A percentile compares a stretch with the other conserved stretches of the same genome.
Conservation (phyloP, 2,888 invertebrate genomes). For the Chesias legatella region DNA sequence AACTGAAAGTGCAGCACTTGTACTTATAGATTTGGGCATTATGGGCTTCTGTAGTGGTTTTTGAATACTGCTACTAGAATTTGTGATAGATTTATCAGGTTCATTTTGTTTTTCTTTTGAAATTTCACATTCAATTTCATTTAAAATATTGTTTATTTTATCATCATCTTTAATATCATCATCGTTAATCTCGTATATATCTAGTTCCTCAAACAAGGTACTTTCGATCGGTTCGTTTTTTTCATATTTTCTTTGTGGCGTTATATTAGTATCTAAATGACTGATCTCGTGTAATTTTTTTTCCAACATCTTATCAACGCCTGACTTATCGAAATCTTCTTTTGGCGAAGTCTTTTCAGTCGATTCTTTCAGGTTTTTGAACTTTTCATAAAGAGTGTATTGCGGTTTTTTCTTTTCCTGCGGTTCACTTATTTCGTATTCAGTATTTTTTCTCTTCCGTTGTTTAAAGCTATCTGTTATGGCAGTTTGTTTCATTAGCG, state of each 20-base stretch:
- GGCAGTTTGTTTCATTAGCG: slow-evolving; percentile 35
- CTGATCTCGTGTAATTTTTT: slow-evolving; percentile 31
- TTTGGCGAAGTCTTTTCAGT: slow-evolving; percentile 45
- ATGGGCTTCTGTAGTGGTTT: background rate
- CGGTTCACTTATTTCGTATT: slow-evolving; percentile 37
- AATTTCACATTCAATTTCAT: slow-evolving; percentile 63
- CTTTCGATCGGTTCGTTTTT: background rate
- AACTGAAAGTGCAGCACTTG: background rate
- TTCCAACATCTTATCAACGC: slow-evolving; percentile 33
- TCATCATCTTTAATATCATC: slow-evolving; percentile 39
- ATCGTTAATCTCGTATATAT: slow-evolving; percentile 11
- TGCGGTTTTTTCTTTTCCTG: slow-evolving; percentile 66
- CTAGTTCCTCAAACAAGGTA: slow-evolving; percentile 5
- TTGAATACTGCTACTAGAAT: too few species aligned
- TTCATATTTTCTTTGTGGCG: background rate
- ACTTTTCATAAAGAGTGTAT: slow-evolving; percentile 47
- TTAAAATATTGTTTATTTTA: slow-evolving; percentile 50
- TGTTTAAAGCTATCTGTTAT: slow-evolving; percentile 49
- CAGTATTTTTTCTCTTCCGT: slow-evolving; percentile 52
- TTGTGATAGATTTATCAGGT: too few species aligned
- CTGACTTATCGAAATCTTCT: slow-evolving; percentile 33
- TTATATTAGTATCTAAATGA: slow-evolving; percentile 1
- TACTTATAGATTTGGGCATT: background rate
- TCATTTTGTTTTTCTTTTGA: slow-evolving; percentile 21
- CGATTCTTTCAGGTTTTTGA: slow-evolving; percentile 51